Base-by-base conservation (phyloP, 2,888 invertebrate species). In the Rugalucina vietnamica region DNA sequence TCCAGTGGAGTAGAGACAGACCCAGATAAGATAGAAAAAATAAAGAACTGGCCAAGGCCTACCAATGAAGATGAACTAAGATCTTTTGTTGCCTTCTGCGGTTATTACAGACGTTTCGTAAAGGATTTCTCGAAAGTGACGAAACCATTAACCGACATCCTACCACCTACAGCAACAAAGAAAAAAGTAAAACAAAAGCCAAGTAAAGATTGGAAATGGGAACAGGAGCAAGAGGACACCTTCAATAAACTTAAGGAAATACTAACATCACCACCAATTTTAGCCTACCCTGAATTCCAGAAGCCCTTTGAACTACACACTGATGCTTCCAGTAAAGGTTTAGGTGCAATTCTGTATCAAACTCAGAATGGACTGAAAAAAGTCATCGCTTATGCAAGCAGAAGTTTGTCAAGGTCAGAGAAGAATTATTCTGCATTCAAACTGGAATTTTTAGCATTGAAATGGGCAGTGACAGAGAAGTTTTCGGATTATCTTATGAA, bases 1-100 rank as follows among this genome's bases (percentile, higher is more conserved):
- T 57, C 29, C 24, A 71, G 81, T 18, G 85, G 87, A 3, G 71
- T 89, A 14, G 72, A 78, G 12, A 79, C 88, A 8, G 88, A 90
- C 57, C 87, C 88, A 18, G 77, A 57, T 0, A 90, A 89, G 69
- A 83, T 84, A 5, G 34, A 71, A n/a, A 79, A 79, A 43, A 60
- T 87, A 3, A 70, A 18, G 29, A 86, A 86, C 50, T 88, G 88
- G 89, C 81, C 76, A n/a, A 37, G 21, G 24, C 90, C 88, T 14
- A 37, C 54, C 24, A 81, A 70, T 36, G 76, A 76, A 10, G 79
- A 79, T 36, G 78, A 88, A 69, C 36, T 87, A 27, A 37, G 85
- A 24, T 29, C 50, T 18, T 88, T 87, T 37, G 50, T 89, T 5
- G 85, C 81, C 29, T 77, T 88, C 21, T 79, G 80, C 10, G 82